These are phyloP conservation scores for Arremon aurantiirostris DNA, from an alignment of 2,797 vertebrate species.

Conservation along the genomic window DNA sequence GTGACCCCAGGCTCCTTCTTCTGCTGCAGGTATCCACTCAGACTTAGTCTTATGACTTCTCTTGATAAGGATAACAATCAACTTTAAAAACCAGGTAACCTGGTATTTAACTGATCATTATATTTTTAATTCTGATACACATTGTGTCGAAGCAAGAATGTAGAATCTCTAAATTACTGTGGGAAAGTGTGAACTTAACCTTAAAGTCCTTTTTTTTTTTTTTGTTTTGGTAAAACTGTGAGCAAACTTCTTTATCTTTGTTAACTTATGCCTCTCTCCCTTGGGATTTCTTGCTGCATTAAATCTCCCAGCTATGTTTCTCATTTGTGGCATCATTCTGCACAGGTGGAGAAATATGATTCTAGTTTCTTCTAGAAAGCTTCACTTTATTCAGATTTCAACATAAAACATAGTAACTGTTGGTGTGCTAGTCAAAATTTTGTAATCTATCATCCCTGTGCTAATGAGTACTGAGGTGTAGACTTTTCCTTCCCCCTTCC, in stretches of 20 bases:
- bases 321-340: constrained; percentile 10
- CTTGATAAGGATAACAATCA: not conserved
- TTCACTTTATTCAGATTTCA: constrained; percentile 39
- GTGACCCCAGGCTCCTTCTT: not conserved
- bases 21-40: not conserved
- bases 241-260: constrained; percentile 14
- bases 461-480: constrained; percentile 1
- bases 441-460: not conserved
- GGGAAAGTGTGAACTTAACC: not conserved
- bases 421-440: constrained; percentile 28
- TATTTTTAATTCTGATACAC: not conserved
- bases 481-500: not conserved
- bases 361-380: constrained; percentile 26
- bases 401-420: constrained; percentile 52
- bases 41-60: not conserved
- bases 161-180: not conserved
- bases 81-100: not conserved
- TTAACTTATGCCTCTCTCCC: constrained; percentile 16
- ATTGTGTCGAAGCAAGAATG: not conserved
- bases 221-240: not conserved
- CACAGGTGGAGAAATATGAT: constrained; percentile 33
- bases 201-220: not conserved
- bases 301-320: constrained; percentile 47
- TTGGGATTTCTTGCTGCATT: constrained; percentile 5
- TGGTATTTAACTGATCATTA: not conserved